Evolutionary conservation across 1,140 invertebrate species (phyloP).

Genomic region (Panulirus ornatus): DNA sequence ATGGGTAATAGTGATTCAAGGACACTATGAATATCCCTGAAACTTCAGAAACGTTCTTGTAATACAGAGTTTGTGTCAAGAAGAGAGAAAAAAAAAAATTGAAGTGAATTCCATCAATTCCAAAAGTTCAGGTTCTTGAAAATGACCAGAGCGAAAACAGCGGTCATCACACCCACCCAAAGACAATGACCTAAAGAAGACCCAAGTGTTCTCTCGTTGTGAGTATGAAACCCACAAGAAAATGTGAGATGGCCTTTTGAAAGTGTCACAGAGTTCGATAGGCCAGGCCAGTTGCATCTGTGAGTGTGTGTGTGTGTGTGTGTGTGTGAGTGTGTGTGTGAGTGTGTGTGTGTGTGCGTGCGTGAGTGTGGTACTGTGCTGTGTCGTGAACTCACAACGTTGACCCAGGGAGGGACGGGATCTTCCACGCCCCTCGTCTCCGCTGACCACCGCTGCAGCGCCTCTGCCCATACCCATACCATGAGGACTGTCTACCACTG

Average conservation of each 20-base stretch:
- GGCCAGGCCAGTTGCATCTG: too few relatives aligned
- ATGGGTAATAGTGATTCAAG: too few relatives aligned
- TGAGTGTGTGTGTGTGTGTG: neutral
- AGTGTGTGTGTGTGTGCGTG: neutral
- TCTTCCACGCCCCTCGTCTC: too few relatives aligned
- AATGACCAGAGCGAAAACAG: conserved; percentile 5
- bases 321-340: neutral
- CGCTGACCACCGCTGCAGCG: neutral
- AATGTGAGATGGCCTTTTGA: neutral
- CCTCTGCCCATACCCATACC: neutral
- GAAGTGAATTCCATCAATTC: too few relatives aligned
- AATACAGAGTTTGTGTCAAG: too few relatives aligned
- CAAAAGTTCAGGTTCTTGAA: neutral
- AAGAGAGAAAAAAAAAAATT: neutral
- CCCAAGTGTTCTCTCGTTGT: too few relatives aligned
- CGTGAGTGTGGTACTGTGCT: neutral
- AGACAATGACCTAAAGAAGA: neutral
- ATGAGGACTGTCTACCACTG: conserved; percentile 50
- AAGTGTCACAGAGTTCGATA: too few relatives aligned
- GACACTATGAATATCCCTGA: neutral
- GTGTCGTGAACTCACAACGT: too few relatives aligned
- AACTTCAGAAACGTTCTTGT: neutral
- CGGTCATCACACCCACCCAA: neutral
- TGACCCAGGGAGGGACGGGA: too few relatives aligned
- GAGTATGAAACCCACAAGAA: neutral